A percentile compares a stretch with the other conserved stretches of the same genome.
Conservation (phyloP, 2,797 vertebrate genomes). For the Gambusia yucatana region DNA sequence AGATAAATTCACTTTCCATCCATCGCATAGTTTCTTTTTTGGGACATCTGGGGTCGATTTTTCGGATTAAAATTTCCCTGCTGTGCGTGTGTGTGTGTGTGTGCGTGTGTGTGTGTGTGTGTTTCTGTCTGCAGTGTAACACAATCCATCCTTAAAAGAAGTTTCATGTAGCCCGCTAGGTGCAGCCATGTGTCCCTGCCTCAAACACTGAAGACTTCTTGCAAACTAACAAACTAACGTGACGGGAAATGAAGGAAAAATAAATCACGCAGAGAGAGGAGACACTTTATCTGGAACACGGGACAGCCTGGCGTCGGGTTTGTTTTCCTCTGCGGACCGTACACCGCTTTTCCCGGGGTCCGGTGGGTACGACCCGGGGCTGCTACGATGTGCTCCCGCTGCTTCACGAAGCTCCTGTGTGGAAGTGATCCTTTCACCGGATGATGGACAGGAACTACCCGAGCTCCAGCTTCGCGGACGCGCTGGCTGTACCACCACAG, state of each 20-base stretch:
- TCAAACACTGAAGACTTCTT: slow-evolving; percentile 17
- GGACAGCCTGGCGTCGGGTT: slow-evolving; percentile 33
- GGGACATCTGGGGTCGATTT: not conserved
- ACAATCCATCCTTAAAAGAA: slow-evolving; percentile 9
- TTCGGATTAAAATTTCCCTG: not conserved
- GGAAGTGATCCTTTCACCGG: slow-evolving; percentile 81
- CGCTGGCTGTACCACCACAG: slow-evolving; percentile 87
- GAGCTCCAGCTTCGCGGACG: slow-evolving; percentile 90
- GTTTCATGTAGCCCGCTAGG: slow-evolving; percentile 26
- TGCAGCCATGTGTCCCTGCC: slow-evolving; percentile 28
- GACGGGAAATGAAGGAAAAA: slow-evolving; percentile 63
- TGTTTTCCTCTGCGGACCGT: slow-evolving; percentile 6
- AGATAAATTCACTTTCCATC: not conserved
- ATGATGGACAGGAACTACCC: slow-evolving; percentile 96
- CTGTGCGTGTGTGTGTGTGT: not conserved
- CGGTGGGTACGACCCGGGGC: slow-evolving; percentile 45
- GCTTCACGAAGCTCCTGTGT: slow-evolving; percentile 76
- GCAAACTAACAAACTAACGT: slow-evolving; percentile 28
- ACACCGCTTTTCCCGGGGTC: slow-evolving; percentile 51
- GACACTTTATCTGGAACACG: slow-evolving; percentile 38
- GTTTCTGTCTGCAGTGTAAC: not conserved
- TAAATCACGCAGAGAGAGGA: slow-evolving; percentile 40
- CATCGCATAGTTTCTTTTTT: not conserved
- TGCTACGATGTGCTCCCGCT: slow-evolving; percentile 77
- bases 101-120: not conserved